phyloP scores from a whole-genome alignment of 1,140 invertebrate genomes.

The Drosophila albomicans region DNA sequence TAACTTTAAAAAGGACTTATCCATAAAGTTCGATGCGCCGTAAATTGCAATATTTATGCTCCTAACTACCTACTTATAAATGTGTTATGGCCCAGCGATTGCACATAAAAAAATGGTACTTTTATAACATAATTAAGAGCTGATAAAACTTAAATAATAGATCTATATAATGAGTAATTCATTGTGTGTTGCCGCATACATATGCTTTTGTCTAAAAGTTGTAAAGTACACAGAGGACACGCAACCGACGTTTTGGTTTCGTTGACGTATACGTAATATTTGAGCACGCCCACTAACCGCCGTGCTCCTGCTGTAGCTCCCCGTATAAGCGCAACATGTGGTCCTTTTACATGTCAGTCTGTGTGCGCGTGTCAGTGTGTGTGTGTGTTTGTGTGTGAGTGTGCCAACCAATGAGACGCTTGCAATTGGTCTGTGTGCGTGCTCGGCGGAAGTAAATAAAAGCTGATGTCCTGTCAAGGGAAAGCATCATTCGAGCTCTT shows the following conservation, averaged over 20 bases:
- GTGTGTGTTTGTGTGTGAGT: constrained; percentile 20
- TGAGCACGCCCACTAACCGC: constrained; percentile 69
- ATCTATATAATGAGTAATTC: constrained; percentile 64
- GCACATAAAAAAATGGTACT: constrained; percentile 64
- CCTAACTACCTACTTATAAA: constrained; percentile 69
- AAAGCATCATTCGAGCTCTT: constrained; percentile 75
- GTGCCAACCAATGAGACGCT: constrained; percentile 61
- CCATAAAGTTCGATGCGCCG: constrained; percentile 53
- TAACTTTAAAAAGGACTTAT: constrained; percentile 42
- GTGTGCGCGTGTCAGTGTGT: constrained; percentile 24
- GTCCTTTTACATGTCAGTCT: constrained; percentile 31
- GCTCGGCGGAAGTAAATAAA: constrained; percentile 75
- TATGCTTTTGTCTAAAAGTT: constrained; percentile 48
- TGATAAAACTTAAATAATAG: constrained; percentile 79
- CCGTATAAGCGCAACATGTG: constrained; percentile 72
- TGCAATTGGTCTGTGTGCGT: constrained; percentile 42
- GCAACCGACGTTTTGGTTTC: constrained; percentile 45
- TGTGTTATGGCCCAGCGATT: constrained; percentile 38
- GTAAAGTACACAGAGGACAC: constrained; percentile 48
- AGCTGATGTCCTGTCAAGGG: constrained; percentile 72
- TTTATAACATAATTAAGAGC: constrained; percentile 80
- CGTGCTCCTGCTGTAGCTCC: constrained; percentile 13
- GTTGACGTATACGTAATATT: constrained; percentile 75
- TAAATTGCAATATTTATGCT: constrained; percentile 46
- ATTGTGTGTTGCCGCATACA: constrained; percentile 6